Percentiles rank a stretch among this genome's conserved stretches.
phyloP scores from a whole-genome alignment of 2,113 vertebrate genomes.

The Australoheros scitulus region DNA sequence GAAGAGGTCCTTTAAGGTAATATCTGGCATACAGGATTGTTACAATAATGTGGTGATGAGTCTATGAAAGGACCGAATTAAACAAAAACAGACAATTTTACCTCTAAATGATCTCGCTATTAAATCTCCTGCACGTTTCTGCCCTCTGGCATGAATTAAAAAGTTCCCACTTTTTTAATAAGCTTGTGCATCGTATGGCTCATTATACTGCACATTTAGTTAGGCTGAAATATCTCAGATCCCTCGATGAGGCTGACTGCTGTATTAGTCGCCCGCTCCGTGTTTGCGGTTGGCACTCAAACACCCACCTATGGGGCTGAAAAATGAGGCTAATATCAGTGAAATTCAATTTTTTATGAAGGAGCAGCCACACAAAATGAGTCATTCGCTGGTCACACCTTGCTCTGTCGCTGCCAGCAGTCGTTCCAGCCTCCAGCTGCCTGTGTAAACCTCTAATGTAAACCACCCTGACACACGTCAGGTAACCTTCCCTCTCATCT shows the following conservation, averaged over 20 bases:
- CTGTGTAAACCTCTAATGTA: not conserved
- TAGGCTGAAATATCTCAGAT: not conserved
- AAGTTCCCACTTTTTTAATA: not conserved
- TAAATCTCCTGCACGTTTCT: not conserved
- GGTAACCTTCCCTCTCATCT: not conserved
- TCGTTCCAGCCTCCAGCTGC: not conserved
- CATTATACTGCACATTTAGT: not conserved
- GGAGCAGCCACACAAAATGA: not conserved
- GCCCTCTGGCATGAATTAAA: not conserved
- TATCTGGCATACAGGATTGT: not conserved
- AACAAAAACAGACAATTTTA: not conserved
- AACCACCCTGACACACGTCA: not conserved
- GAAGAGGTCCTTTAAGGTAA: not conserved
- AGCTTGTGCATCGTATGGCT: not conserved
- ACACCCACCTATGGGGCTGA: not conserved
- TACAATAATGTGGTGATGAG: no score
- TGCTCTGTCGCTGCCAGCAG: not conserved
- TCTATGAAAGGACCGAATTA: not conserved
- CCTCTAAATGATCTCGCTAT: not conserved
- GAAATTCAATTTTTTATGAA: not conserved
- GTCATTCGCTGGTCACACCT: not conserved
- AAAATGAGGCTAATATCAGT: not conserved
- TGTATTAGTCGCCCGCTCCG: not conserved
- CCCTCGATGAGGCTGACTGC: not conserved
- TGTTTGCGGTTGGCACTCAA: not conserved